A percentile compares a stretch with the other conserved stretches of the same genome.
Evolutionary conservation across 1,140 invertebrate genomes (phyloP).

Genomic region (Chionoecetes opilio): DNA sequence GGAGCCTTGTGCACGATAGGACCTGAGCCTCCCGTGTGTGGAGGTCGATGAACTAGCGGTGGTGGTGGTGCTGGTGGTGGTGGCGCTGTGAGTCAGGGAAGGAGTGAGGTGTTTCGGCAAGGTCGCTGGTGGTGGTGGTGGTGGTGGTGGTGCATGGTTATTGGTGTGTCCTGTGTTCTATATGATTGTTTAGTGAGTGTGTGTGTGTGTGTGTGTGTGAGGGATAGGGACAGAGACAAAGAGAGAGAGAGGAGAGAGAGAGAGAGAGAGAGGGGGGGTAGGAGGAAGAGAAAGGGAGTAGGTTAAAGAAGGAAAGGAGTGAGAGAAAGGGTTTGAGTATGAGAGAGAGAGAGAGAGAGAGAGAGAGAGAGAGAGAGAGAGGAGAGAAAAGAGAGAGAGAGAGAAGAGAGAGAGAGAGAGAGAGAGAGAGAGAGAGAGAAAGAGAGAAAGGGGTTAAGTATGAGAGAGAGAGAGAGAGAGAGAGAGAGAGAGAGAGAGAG

Average conservation of each 20-base stretch:
- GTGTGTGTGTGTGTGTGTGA: too few relatives aligned
- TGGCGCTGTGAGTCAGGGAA: not conserved
- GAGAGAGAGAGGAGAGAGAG: too few relatives aligned
- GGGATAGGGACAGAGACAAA: too few relatives aligned
- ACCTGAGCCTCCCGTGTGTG: not conserved
- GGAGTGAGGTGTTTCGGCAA: not conserved
- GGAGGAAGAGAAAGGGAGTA: not conserved
- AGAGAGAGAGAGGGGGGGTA: not conserved
- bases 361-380: slow-evolving; percentile 15
- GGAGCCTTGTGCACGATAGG: not conserved
- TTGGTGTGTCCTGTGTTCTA: too few relatives aligned
- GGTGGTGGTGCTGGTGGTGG: slow-evolving; percentile 36
- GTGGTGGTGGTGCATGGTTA: slow-evolving; percentile 47
- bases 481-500: slow-evolving; percentile 22
- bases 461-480: not conserved
- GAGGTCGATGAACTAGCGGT: not conserved
- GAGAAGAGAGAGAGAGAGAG: not conserved
- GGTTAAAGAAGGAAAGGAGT: too few relatives aligned
- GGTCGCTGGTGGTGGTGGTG: slow-evolving; percentile 16
- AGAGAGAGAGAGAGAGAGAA: not conserved
- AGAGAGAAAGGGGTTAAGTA: not conserved
- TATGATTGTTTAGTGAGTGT: too few relatives aligned
- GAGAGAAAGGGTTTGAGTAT: too few relatives aligned
- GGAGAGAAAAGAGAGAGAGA: not conserved
- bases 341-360: slow-evolving; percentile 11